Conservation (phyloP, 2,888 invertebrate species). For the Eretmocerus hayati region DNA sequence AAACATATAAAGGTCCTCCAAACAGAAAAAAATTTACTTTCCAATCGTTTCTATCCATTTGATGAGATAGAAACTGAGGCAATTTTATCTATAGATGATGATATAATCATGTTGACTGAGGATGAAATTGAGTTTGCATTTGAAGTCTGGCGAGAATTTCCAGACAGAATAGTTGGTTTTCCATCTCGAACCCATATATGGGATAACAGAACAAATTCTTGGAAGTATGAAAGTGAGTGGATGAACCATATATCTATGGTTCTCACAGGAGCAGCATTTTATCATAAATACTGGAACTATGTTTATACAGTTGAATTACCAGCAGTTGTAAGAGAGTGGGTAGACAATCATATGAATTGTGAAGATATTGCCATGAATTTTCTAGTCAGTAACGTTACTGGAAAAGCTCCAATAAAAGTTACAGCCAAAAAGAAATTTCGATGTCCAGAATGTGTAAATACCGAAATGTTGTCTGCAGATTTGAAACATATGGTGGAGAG, state of each 20-base stretch:
- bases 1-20: slow-evolving; percentile 87
- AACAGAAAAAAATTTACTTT: slow-evolving; percentile 84
- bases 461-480: slow-evolving; percentile 90
- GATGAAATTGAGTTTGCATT: slow-evolving; percentile 95
- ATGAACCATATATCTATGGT: slow-evolving; percentile 95
- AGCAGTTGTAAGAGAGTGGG: slow-evolving; percentile 76
- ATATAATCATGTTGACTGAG: slow-evolving; percentile 89
- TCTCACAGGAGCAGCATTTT: slow-evolving; percentile 79
- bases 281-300: slow-evolving; percentile 94
- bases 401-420: slow-evolving; percentile 88
- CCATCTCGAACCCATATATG: slow-evolving; percentile 91
- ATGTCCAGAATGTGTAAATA: slow-evolving; percentile 90
- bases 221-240: slow-evolving; percentile 97
- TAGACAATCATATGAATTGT: slow-evolving; percentile 94
- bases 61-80: slow-evolving; percentile 96
- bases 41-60: slow-evolving; percentile 94
- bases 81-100: slow-evolving; percentile 90
- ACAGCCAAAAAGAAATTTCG: slow-evolving; percentile 95
- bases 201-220: slow-evolving; percentile 78
- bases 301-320: slow-evolving; percentile 89
- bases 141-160: slow-evolving; percentile 91
- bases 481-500: slow-evolving; percentile 88
- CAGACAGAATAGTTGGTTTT: slow-evolving; percentile 92
- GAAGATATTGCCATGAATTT: slow-evolving; percentile 99
- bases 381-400: slow-evolving; percentile 85